These are phyloP conservation scores for Macrotus californicus DNA, from an alignment of 2,113 vertebrate genomes.

Conservation along the genomic window DNA sequence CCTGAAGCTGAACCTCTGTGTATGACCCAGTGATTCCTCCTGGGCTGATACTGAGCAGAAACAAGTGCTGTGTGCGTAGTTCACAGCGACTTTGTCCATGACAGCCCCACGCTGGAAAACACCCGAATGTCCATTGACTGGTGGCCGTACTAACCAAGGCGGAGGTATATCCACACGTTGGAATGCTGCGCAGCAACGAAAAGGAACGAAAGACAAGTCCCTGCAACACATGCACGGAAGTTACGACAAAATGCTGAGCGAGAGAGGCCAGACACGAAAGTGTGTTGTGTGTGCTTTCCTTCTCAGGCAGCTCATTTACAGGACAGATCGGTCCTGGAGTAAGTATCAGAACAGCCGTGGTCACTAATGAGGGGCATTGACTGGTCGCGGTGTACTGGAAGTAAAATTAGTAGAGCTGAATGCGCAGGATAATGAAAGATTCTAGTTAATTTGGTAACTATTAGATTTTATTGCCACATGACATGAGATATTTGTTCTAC, in stretches of 20 bases:
- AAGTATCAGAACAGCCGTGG: not conserved
- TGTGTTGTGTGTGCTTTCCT: not conserved
- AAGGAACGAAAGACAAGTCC: not conserved
- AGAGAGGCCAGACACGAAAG: not conserved
- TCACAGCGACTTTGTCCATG: not conserved
- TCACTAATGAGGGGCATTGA: not conserved
- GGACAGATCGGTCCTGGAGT: not conserved
- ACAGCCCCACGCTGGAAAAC: not conserved
- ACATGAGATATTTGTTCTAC: not conserved
- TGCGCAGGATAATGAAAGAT: not conserved
- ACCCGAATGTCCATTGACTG: not conserved
- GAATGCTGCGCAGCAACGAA: not conserved
- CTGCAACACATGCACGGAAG: not conserved
- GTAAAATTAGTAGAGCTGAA: not conserved
- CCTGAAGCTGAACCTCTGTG: not conserved
- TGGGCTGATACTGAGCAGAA: not conserved
- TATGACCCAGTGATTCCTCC: not conserved
- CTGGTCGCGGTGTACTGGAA: not conserved
- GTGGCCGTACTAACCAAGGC: not conserved
- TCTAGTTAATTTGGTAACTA: not conserved
- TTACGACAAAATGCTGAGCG: not conserved
- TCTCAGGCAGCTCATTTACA: not conserved
- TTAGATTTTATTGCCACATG: not conserved
- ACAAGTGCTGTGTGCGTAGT: not conserved
- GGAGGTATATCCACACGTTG: accelerated